Base-by-base conservation (phyloP, 1,140 invertebrate genomes). In the Pomacea maculata region DNA sequence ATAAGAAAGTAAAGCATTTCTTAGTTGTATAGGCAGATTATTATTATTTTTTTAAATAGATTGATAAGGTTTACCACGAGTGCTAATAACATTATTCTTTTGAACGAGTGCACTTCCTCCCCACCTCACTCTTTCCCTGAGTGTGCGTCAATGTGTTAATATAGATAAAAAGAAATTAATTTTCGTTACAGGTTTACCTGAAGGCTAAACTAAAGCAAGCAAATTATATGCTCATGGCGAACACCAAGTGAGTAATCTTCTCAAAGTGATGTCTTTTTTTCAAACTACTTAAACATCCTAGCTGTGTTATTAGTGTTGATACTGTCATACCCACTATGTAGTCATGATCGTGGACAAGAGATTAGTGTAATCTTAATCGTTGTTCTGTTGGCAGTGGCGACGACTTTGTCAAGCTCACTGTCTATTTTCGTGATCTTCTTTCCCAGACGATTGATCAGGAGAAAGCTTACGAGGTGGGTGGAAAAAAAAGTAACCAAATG, bases 361-460 rank as follows among this genome's bases (percentile, higher is more conserved):
- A 52, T 21, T n/a, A 8, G 64, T 61, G 34, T 76, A 12, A 45
- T 78, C 12, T 29, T 83, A 45, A 45, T 45, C 34, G 34, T 45
- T 45, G 34, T 4, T 45, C 34, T 45, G 45, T 70, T 79, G 80
- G 45, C 81, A 88, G 87, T 14, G 78, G 78, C 2, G 77, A 85
- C 2, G 84, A 86, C 54, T 79, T 89, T 57, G 86, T 84, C 17
- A 88, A 86, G 67, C 21, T 89, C 1, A 83, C 86, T 73, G 84
- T 89, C 55, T 89, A 84, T 79, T 89, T 82, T 57, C 79, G 82
- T 29, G 87, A 89, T 71, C 71, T 89, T 67, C 80, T 84, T 61
- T 87, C 82, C 75, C 79, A 88, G 67, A 80, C 82, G 1, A 83
- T 89, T 55, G 86, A 88, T 65, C 84, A 86, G 63, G 83, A 87